Conservation (phyloP, 2,797 vertebrate species). For the Pangasius djambal region DNA sequence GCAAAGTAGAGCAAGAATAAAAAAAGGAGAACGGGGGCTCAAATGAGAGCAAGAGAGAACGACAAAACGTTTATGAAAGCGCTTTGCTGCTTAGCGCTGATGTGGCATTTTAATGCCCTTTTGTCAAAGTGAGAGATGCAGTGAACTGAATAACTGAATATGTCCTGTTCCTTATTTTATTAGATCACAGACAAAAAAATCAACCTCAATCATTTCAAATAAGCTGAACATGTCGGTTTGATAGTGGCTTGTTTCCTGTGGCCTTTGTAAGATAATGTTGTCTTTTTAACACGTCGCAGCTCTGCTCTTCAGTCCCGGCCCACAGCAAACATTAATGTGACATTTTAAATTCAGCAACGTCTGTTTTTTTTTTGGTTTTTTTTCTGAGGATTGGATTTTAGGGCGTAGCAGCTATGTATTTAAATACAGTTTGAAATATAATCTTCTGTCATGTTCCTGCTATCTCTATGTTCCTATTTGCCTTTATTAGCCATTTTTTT, state of each 20-base stretch:
- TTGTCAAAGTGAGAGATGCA: conserved; percentile 42
- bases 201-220: neutral
- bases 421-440: neutral
- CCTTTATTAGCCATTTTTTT: neutral
- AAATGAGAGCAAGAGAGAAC: conserved; percentile 1
- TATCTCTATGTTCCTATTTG: neutral
- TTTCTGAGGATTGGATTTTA: neutral
- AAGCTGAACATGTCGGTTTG: conserved; percentile 8
- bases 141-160: conserved; percentile 39
- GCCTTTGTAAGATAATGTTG: conserved; percentile 13
- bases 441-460: neutral
- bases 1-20: conserved; percentile 11
- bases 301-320: neutral
- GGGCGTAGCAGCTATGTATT: neutral
- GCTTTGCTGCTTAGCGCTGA: conserved; percentile 44
- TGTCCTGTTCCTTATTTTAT: conserved; percentile 34
- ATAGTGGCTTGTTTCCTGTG: conserved; percentile 1
- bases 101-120: conserved; percentile 51
- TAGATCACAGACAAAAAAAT: neutral
- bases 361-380: neutral
- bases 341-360: neutral
- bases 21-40: neutral
- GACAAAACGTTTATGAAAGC: conserved; percentile 39
- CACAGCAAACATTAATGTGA: neutral
- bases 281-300: neutral